Base-by-base conservation (phyloP, 2,113 vertebrate genomes). In the Apus apus region DNA sequence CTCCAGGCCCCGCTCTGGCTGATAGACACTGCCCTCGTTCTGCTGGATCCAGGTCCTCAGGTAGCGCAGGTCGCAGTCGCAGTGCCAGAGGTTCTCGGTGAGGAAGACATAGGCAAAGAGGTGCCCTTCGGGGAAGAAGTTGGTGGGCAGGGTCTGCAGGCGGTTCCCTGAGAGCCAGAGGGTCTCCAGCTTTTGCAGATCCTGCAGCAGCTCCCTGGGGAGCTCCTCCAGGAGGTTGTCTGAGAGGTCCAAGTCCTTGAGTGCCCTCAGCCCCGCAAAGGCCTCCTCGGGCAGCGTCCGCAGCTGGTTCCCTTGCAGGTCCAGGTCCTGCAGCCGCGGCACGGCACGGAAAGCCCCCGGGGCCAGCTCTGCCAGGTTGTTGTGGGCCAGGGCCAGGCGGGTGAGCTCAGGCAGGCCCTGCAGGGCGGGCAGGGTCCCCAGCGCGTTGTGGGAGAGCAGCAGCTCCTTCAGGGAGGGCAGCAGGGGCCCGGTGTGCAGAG, bases 61-160 rank as follows among this genome's bases (percentile, higher is more conserved):
- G 72, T 97, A 96, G 27, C 2, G 4, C n/a, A 98, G 77, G 21
- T 15, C 11, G 6, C 97, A 98, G 72, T 94, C 21, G 1, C 97
- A 97, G 50, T 62, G 70, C 97, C 97, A 98, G 29, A 82, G 96
- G 36, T 97, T 98, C 36, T 77, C 90, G 1, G 90, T 94, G 56
- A 98, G 94, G 74, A 96, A 97, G 58, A 97, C 82, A 1, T 97
- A 97, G 2, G 66, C 64, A 0, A 97, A 72, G 9, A 45, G 0
- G 16, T 13, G 84, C 1, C 81, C 70, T 20, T 75, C 64, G 0
- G 77, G 90, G 71, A 97, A 97, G 87, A 98, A 97, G 38, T 6
- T 4, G 0, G 19, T 17, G 9, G 96, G 97, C 45, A 98, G 71
- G 5, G 23, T 29, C 34, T 0, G 65, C 17, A 97, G 86, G 27